Evolutionary conservation across 2,888 invertebrate species (phyloP).

Genomic region (Hyposoter didymator): DNA sequence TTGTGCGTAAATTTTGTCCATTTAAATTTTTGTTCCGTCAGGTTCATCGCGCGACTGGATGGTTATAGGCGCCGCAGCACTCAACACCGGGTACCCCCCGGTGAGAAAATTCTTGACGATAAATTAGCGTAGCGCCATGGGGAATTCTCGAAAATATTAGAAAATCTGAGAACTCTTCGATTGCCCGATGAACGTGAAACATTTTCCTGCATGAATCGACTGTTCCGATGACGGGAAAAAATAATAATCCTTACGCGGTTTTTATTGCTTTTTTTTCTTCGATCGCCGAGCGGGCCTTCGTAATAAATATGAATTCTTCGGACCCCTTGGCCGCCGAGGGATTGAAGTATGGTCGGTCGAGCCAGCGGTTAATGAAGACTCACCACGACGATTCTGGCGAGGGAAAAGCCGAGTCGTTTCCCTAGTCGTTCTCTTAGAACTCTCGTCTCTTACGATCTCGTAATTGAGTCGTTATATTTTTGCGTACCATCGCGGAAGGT

Average conservation of each 20-base stretch:
- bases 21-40: no score
- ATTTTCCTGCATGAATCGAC: constrained; percentile 14
- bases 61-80: constrained; percentile 71
- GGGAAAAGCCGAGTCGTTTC: constrained; percentile 8
- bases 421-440: constrained; percentile 57
- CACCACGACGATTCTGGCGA: constrained; percentile 42
- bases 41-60: constrained; percentile 20
- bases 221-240: constrained; percentile 25
- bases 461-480: constrained; percentile 58
- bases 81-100: constrained; percentile 67
- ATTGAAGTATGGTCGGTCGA: constrained; percentile 20
- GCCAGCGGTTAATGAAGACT: constrained; percentile 62
- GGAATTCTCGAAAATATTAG: constrained; percentile 56
- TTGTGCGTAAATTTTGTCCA: no score
- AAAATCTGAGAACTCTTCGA: constrained; percentile 41
- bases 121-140: constrained; percentile 75
- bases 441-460: constrained; percentile 47
- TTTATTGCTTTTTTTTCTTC: not conserved
- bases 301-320: constrained; percentile 22
- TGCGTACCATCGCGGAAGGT: not conserved
- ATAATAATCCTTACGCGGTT: not conserved
- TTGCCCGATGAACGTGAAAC: constrained; percentile 48
- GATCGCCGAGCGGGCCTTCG: not conserved
- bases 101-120: constrained; percentile 70
- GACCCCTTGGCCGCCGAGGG: constrained; percentile 18